phyloP scores from a whole-genome alignment of 2,888 invertebrate species.

The Drosophila limbata region DNA sequence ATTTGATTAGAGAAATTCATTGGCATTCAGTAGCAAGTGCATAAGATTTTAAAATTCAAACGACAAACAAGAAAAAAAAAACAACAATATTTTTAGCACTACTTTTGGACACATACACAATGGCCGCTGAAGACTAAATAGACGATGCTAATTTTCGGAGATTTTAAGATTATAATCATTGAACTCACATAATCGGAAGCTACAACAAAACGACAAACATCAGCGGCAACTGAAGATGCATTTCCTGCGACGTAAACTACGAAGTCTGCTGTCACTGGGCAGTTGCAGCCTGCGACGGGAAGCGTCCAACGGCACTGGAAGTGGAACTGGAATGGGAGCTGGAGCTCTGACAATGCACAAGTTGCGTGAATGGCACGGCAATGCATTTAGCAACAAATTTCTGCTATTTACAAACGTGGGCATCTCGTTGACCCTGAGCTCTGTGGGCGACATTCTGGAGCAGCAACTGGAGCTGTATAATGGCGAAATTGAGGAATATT shows the following conservation, averaged over 20 bases:
- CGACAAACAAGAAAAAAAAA: neutral
- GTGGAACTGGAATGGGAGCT: slow-evolving; percentile 6
- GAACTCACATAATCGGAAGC: slow-evolving; percentile 9
- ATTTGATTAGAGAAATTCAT: slow-evolving; percentile 6
- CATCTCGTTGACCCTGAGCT: slow-evolving; percentile 91
- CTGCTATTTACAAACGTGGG: slow-evolving; percentile 92
- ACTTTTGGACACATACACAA: slow-evolving; percentile 15
- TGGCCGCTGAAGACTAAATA: slow-evolving; percentile 21
- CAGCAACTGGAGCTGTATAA: slow-evolving; percentile 91
- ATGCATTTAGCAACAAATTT: slow-evolving; percentile 88
- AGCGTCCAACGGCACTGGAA: slow-evolving; percentile 17
- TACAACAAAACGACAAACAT: neutral
- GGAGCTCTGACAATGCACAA: slow-evolving; percentile 46
- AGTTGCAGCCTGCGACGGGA: slow-evolving; percentile 32
- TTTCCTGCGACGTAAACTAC: slow-evolving; percentile 49
- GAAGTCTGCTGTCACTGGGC: slow-evolving; percentile 40
- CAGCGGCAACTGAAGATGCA: slow-evolving; percentile 45
- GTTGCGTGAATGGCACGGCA: slow-evolving; percentile 77
- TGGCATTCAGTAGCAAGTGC: slow-evolving; percentile 36
- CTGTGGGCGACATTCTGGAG: slow-evolving; percentile 91
- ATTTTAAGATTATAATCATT: slow-evolving; percentile 9
- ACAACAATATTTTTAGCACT: neutral
- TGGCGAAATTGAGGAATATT: slow-evolving; percentile 87
- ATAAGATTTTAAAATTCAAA: slow-evolving; percentile 21
- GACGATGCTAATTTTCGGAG: slow-evolving; percentile 27